Evolutionary conservation across 1,140 invertebrate genomes (phyloP), one percentile per base, ranked within the genome.

Genomic region (Chironomus striatipennis): DNA sequence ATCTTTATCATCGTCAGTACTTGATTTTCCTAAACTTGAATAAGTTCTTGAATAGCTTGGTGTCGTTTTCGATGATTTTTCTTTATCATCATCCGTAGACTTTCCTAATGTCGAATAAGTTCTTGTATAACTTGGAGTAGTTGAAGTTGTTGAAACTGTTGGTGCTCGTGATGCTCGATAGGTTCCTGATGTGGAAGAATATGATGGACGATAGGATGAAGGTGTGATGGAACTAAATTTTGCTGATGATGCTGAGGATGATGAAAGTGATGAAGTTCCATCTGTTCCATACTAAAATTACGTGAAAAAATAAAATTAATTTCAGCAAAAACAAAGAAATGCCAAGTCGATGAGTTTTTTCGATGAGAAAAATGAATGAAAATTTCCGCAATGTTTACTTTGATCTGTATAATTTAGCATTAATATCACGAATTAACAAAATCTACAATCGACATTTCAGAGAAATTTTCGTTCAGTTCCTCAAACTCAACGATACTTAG

Each of bases 191-290:
- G 65, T 20, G 6, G 65, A 70, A 0, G 81, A 81, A 75, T 81
- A 82, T 1, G 81, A 82, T 0, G 81, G 81, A 43, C 81, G 78
- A 75, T 80, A 82, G 43, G 79, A 75, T 42, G 78, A 80, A 10
- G 81, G 81, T 20, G 81, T 75, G 70, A 82, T 73, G 5, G 65
- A 34, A 20, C 75, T 64, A 17, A 72, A 75, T 57, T 64, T 47
- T 17, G 75, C 17, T 47, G 73, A 10, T 72, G 73, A 15, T 18
- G 73, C 70, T 15, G 76, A 75, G 5, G 80, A 80, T 70, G 65
- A 20, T 18, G 65, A 70, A 18, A 21, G 10, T 70, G 20, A 70
- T 70, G 65, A 70, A 20, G 65, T 2, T 4, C 65, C 18, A 70
- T 70, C 65, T 9, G 65, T 20, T 70, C 65, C 65, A 12, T 20